phyloP scores from a whole-genome alignment of 2,113 vertebrate genomes.

The Lasiurus borealis region DNA sequence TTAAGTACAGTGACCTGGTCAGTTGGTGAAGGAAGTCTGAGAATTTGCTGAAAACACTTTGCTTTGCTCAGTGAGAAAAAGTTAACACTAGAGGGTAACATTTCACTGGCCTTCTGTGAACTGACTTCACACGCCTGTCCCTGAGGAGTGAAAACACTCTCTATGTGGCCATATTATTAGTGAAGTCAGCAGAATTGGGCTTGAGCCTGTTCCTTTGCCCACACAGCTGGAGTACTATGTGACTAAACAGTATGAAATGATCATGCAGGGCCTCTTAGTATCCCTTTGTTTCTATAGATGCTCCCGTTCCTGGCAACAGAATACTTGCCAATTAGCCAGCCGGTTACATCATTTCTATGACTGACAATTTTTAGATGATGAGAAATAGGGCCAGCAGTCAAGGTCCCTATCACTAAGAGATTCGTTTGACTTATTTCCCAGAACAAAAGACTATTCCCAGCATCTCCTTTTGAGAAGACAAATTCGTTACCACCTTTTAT shows the following conservation, averaged over 20 bases:
- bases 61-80: conserved; percentile 62
- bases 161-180: conserved; percentile 33
- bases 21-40: conserved; percentile 35
- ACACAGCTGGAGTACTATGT: background rate
- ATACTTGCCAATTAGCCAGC: conserved; percentile 41
- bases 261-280: background rate
- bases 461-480: conserved; percentile 45
- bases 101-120: conserved; percentile 71
- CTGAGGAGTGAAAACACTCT: background rate
- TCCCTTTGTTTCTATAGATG: background rate
- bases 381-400: conserved; percentile 24
- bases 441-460: conserved; percentile 50
- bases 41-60: conserved; percentile 28
- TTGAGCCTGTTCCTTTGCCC: background rate
- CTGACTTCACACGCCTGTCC: conserved; percentile 18
- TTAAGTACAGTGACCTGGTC: background rate
- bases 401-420: background rate
- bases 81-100: conserved; percentile 60
- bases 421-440: conserved; percentile 71
- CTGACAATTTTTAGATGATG: conserved; percentile 38
- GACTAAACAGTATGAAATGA: background rate
- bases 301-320: conserved; percentile 24
- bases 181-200: background rate
- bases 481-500: conserved; percentile 59
- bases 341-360: conserved; percentile 52